Percentiles rank a stretch among this genome's conserved stretches.
These are phyloP conservation scores for Andrena haemorrhoa DNA, from an alignment of 2,888 invertebrate genomes.

Conservation along the genomic window DNA sequence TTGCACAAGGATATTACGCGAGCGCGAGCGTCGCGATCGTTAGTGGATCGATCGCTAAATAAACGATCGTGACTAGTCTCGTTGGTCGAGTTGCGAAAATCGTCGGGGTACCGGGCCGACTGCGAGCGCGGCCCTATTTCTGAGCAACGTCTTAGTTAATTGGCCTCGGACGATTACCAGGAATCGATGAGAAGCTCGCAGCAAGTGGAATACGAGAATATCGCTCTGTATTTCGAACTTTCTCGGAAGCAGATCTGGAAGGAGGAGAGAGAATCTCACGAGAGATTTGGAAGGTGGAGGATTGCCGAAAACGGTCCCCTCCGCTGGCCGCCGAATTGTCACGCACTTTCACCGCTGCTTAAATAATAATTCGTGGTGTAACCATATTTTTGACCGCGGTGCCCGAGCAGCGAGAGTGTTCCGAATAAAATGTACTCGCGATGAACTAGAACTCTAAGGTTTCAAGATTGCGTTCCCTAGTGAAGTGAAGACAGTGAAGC, in stretches of 20 bases:
- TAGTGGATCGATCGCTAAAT: conserved; percentile 31
- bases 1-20: conserved; percentile 56
- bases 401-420: conserved; percentile 28
- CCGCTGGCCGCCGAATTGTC: conserved; percentile 28
- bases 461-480: too few species aligned
- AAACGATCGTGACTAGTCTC: conserved; percentile 4
- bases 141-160: too few species aligned
- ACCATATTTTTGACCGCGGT: conserved; percentile 38
- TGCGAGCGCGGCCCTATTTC: background rate
- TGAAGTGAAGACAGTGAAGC: background rate
- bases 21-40: conserved; percentile 31
- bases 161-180: too few species aligned
- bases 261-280: background rate
- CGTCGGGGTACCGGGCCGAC: background rate
- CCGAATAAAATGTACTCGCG: conserved; percentile 14
- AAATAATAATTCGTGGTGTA: conserved; percentile 53
- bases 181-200: too few species aligned
- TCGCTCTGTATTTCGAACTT: background rate
- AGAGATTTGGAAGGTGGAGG: conserved; percentile 5
- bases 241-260: conserved; percentile 29
- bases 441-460: background rate
- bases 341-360: conserved; percentile 56
- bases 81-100: conserved; percentile 22
- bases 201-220: background rate
- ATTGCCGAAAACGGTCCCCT: conserved; percentile 31